phyloP scores from a whole-genome alignment of 2,888 invertebrate genomes.

The Yponomeuta malinellus region DNA sequence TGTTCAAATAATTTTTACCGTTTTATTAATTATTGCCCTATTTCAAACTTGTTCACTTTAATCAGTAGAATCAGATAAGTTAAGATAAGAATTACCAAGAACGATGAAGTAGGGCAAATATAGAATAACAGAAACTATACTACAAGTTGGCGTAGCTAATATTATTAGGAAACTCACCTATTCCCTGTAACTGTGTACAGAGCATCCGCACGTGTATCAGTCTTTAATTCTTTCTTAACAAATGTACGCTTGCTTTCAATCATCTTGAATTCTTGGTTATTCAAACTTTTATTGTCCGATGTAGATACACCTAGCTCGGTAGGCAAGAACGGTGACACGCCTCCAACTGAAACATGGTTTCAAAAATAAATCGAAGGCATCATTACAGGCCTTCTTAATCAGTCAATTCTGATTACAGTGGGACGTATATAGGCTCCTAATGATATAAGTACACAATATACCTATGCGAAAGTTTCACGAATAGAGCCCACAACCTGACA shows the following conservation, averaged over 20 bases:
- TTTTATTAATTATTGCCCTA: no score
- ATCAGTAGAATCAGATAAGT: no score
- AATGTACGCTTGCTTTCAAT: conserved; percentile 51
- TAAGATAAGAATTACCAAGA: no score
- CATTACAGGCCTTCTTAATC: not conserved
- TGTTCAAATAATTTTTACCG: no score
- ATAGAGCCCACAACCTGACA: no score
- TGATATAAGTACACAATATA: no score
- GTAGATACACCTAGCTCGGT: conserved; percentile 37
- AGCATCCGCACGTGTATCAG: conserved; percentile 45
- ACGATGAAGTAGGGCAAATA: no score
- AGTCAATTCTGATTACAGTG: no score
- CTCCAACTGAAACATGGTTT: conserved; percentile 29
- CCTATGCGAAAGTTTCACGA: no score
- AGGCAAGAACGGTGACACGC: conserved; percentile 33
- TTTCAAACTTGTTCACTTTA: no score
- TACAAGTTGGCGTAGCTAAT: not conserved
- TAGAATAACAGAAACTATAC: not conserved
- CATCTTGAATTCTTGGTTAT: conserved; percentile 45
- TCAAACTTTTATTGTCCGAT: conserved; percentile 37
- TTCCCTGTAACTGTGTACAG: conserved; percentile 57
- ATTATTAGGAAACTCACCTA: conserved; percentile 35
- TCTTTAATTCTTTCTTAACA: conserved; percentile 48
- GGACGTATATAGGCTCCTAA: no score
- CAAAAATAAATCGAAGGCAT: conserved; percentile 13